Conservation (phyloP, 2,797 vertebrate genomes). For the Gouania willdenowi region DNA sequence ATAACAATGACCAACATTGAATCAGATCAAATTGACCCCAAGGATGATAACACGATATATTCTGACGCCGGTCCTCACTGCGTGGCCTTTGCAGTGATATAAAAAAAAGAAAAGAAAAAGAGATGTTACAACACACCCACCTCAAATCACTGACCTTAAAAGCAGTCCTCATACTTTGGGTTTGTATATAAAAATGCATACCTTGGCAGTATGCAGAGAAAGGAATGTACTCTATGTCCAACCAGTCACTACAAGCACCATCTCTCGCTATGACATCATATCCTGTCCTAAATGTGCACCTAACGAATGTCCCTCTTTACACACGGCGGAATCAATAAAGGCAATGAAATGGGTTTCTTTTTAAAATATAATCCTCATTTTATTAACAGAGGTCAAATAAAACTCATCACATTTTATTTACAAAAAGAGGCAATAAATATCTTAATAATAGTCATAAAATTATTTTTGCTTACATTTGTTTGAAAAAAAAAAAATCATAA, state of each 20-base stretch:
- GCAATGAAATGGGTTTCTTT: constrained; percentile 40
- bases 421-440: constrained; percentile 86
- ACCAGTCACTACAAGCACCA: constrained; percentile 46
- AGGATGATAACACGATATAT: too few relatives aligned
- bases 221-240: constrained; percentile 62
- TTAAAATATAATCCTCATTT: constrained; percentile 85
- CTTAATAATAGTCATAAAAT: constrained; percentile 87
- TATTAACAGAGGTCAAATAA: constrained; percentile 85
- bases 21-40: too few relatives aligned
- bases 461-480: constrained; percentile 82
- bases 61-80: too few relatives aligned
- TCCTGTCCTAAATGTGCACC: too few relatives aligned
- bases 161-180: constrained; percentile 47
- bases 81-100: background rate
- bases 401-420: constrained; percentile 84
- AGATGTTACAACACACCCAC: constrained; percentile 36
- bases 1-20: too few relatives aligned
- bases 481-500: constrained; percentile 65
- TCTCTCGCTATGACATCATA: constrained; percentile 30
- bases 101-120: constrained; percentile 44
- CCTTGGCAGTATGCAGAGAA: constrained; percentile 63
- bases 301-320: too few relatives aligned
- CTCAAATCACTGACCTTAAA: constrained; percentile 47
- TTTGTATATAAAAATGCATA: constrained; percentile 72
- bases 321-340: too few relatives aligned